Evolutionary conservation across 2,113 vertebrate genomes (phyloP), one percentile per base, ranked within the genome.

Genomic region (Zosterops hypoxanthus): DNA sequence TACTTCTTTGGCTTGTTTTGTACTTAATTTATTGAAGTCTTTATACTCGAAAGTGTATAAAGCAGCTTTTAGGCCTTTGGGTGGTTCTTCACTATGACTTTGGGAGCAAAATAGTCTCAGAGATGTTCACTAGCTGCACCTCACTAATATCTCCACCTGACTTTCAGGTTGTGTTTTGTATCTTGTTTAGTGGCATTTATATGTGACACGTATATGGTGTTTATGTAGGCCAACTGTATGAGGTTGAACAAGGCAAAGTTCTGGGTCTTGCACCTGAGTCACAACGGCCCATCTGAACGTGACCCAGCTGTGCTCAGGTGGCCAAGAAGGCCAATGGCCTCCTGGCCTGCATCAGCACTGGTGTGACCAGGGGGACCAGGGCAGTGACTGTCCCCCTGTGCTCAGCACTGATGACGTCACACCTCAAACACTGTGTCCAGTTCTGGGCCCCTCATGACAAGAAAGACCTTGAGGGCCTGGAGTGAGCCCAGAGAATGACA

Each of bases 1-100:
- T 79, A 83, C 39, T 72, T 88, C 39, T 91, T 94, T 90, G 81
- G 23, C 53, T 90, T 82, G 39, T 92, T 94, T 95, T 65, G 49
- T 57, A 59, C 55, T 63, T 84, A 86, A 60, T 66, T 72, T 76
- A 79, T 80, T 81, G 47, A 61, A 87, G 44, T 78, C 36, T 85
- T 93, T 84, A 59, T 65, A 65, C 17, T 44, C 88, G 61, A 82
- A 95, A 90, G 73, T 49, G 49, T 39, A 24, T 14, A 94, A 85
- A 60, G 26, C 20, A 65, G 44, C 22, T 78, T 86, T 78, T 70
- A 73, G 23, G 34, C 34, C 49, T 47, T 81, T 82, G 53, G 23
- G 44, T 69, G 19, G 14, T 44, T 84, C 49, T 64, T 90, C 36
- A 11, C 13, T 28, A 44, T 41, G 56, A 50, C 49, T 93, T 83